phyloP scores from a whole-genome alignment of 2,888 invertebrate genomes.

The Plusia festucae region DNA sequence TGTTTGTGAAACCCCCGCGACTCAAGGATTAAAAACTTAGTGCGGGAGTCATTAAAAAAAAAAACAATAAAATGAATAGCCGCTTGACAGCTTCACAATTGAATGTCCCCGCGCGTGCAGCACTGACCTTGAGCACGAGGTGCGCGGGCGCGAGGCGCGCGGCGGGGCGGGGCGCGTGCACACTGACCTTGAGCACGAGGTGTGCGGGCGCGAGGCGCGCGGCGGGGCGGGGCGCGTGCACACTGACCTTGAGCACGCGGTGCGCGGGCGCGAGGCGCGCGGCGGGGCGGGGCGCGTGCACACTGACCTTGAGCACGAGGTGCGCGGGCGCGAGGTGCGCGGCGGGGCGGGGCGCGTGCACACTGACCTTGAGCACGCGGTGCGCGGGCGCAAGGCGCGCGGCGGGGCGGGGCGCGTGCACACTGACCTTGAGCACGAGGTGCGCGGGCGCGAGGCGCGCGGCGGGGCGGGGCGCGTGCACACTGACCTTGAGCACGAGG shows the following conservation, averaged over 20 bases:
- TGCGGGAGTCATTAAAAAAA: too few relatives aligned
- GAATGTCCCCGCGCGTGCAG: too few relatives aligned
- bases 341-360: conserved; percentile 56
- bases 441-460: not conserved
- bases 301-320: conserved; percentile 29
- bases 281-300: not conserved
- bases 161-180: not conserved
- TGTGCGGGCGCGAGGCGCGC: conserved; percentile 41
- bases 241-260: too few relatives aligned
- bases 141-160: not conserved
- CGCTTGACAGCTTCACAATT: too few relatives aligned
- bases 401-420: conserved; percentile 91
- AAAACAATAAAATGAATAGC: too few relatives aligned
- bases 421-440: too few relatives aligned
- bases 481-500: too few relatives aligned
- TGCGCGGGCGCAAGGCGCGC: conserved; percentile 76
- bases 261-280: not conserved
- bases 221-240: conserved; percentile 49
- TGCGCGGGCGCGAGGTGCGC: conserved; percentile 76
- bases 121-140: too few relatives aligned
- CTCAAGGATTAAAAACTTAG: too few relatives aligned
- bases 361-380: conserved; percentile 27
- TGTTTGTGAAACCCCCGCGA: too few relatives aligned
- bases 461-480: conserved; percentile 84
- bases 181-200: conserved; percentile 5